These are phyloP conservation scores for Sebastes schlegelii DNA, from an alignment of 2,113 vertebrate genomes.

Conservation along the genomic window DNA sequence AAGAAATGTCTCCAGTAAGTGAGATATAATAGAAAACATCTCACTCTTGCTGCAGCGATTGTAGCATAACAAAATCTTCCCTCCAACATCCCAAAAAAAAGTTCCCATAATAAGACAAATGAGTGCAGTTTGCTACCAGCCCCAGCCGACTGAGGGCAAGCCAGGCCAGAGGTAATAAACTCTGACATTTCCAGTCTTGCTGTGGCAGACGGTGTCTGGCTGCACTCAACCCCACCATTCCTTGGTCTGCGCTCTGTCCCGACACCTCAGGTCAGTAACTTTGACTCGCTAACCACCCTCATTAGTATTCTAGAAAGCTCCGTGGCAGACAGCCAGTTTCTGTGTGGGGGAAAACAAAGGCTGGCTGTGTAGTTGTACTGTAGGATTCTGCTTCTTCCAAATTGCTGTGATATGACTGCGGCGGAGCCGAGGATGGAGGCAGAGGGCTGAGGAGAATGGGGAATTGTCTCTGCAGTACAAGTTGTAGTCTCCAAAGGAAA, in stretches of 20 bases:
- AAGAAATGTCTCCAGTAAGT: constrained; percentile 14
- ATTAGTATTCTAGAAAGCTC: constrained; percentile 81
- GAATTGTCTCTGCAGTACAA: constrained; percentile 18
- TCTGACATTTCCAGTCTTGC: constrained; percentile 63
- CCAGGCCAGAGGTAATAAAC: constrained; percentile 58
- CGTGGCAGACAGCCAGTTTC: constrained; percentile 72
- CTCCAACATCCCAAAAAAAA: neutral
- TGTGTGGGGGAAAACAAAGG: constrained; percentile 60
- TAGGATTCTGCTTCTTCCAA: constrained; percentile 48
- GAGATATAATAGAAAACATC: constrained; percentile 30
- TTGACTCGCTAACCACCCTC: constrained; percentile 78
- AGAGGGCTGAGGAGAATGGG: constrained; percentile 4
- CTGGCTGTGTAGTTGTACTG: constrained; percentile 38
- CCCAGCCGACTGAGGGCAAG: constrained; percentile 25
- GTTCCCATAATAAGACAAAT: constrained; percentile 37
- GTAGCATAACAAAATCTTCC: constrained; percentile 7
- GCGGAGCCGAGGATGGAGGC: neutral
- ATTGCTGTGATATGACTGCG: constrained; percentile 41
- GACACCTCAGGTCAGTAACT: constrained; percentile 79
- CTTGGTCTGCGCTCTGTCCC: constrained; percentile 56
- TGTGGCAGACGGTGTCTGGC: constrained; percentile 50
- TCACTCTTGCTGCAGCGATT: neutral
- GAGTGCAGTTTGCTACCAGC: constrained; percentile 31
- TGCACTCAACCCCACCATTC: constrained; percentile 49
- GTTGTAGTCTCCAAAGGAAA: constrained; percentile 27